Percentiles rank a stretch among this genome's conserved stretches.
Evolutionary conservation across 1,140 invertebrate species (phyloP).

Genomic region (Sarcophaga bullata): DNA sequence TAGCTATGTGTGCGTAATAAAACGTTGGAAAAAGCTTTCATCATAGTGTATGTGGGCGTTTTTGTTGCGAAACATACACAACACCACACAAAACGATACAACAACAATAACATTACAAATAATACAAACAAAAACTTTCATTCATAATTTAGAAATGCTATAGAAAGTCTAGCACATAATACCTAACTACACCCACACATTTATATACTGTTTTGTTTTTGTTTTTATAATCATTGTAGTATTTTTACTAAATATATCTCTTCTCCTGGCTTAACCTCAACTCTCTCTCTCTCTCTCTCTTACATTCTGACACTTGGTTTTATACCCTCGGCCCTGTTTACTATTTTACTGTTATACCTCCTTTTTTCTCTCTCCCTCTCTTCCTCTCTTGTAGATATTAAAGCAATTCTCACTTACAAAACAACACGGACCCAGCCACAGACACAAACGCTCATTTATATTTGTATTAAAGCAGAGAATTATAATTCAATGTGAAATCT

Average conservation of each 20-base stretch:
- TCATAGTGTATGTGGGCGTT: slow-evolving; percentile 54
- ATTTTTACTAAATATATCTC: neutral
- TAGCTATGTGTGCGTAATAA: neutral
- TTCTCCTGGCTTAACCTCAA: too few relatives aligned
- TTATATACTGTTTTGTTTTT: neutral
- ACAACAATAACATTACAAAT: neutral
- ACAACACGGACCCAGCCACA: too few relatives aligned
- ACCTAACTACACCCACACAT: neutral
- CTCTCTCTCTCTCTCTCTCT: too few relatives aligned
- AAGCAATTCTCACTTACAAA: too few relatives aligned
- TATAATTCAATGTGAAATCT: neutral
- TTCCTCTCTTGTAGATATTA: too few relatives aligned
- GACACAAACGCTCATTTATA: too few relatives aligned
- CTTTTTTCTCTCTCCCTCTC: too few relatives aligned
- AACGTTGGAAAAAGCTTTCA: neutral
- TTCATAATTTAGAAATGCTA: slow-evolving; percentile 32
- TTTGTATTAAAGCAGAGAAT: too few relatives aligned
- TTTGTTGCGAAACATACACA: slow-evolving; percentile 37
- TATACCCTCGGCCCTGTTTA: too few relatives aligned
- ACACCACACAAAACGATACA: neutral
- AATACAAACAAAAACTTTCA: slow-evolving; percentile 30
- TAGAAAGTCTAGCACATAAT: neutral
- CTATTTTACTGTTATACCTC: too few relatives aligned
- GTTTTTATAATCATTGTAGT: neutral
- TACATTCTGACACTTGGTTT: too few relatives aligned